A percentile compares a stretch with the other conserved stretches of the same genome.
Evolutionary conservation across 2,888 invertebrate species (phyloP).

Genomic region (Tetramorium bicarinatum): DNA sequence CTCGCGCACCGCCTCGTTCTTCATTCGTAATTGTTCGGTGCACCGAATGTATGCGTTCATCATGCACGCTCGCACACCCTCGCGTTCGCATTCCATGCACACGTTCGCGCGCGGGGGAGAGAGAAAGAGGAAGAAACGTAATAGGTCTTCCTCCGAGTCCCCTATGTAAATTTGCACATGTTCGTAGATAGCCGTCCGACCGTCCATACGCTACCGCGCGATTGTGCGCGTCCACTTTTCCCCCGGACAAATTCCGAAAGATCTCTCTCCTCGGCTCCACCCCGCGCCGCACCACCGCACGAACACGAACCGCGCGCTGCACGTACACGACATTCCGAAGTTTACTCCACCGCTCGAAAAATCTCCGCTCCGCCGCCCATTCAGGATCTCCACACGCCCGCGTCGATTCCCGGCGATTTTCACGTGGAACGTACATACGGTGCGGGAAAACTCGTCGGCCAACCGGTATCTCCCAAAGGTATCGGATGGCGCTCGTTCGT

Average conservation of each 20-base stretch:
- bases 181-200: conserved; percentile 67
- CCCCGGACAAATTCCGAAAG: conserved; percentile 61
- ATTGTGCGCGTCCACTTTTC: conserved; percentile 62
- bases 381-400: conserved; percentile 2
- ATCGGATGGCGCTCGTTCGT: conserved; percentile 11
- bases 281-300: conserved; percentile 27
- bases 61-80: conserved; percentile 9
- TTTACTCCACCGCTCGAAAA: conserved; percentile 14
- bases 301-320: conserved; percentile 12
- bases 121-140: conserved; percentile 66
- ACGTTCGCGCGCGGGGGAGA: conserved; percentile 10
- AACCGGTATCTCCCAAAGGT: conserved; percentile 23
- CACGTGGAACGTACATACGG: conserved; percentile 36
- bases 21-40: conserved; percentile 53
- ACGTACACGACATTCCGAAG: conserved; percentile 57
- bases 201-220: conserved; percentile 62
- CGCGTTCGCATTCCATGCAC: not conserved
- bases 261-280: conserved; percentile 42
- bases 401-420: conserved; percentile 19
- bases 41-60: conserved; percentile 34
- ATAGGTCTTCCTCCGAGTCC: conserved; percentile 73
- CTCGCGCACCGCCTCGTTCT: conserved; percentile 27
- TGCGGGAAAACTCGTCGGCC: not conserved
- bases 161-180: conserved; percentile 77
- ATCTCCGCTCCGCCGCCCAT: conserved; percentile 21